Evolutionary conservation across 1,140 invertebrate genomes (phyloP), one percentile per base, ranked within the genome.

Genomic region (Hylyphantes graminicola): DNA sequence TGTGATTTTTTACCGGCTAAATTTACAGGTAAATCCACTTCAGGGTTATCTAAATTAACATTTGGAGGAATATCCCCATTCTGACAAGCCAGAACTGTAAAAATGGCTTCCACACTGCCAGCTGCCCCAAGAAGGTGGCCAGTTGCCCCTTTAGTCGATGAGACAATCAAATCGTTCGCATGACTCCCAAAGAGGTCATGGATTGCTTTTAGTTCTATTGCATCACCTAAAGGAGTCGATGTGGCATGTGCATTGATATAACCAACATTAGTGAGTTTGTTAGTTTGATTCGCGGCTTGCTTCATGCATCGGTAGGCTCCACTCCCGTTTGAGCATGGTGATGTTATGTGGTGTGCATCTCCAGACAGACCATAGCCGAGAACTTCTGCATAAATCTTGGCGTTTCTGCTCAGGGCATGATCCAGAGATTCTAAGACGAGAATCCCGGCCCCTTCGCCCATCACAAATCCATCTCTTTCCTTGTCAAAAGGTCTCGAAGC

Each of bases 241-340:
- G 98, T 99, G 0, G 98, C 98, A 92, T 99, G 98, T 4, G 97
- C 97, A 92, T 99, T 99, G 0, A 99, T 92, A 89, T 98, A 97
- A 48, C 92, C 92, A 13, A 99, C 91, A 53, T 95, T 90, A 12
- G 90, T 87, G 7, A 89, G 87, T 9, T 91, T 85, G 54, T 91
- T 90, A 10, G 94, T 94, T 91, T 97, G 94, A 85, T 91, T 91
- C 0, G 99, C 87, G 7, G 97, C 96, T 87, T 94, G 91, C 70
- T 90, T 90, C 97, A 99, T 99, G n/a, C 96, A 96, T 76, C 96
- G 90, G 81, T 93, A 91, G 2, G 97, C 97, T 21, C 97, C 98
- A 85, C 91, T 92, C 0, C 97, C 98, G 91, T 97, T 94, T 87
- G 94, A 93, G 87, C 93, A 93, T 0, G 98, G 97, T 13, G 97